Evolutionary conservation across 2,888 invertebrate genomes (phyloP).

Genomic region (Ommatoiulus sabulosus): DNA sequence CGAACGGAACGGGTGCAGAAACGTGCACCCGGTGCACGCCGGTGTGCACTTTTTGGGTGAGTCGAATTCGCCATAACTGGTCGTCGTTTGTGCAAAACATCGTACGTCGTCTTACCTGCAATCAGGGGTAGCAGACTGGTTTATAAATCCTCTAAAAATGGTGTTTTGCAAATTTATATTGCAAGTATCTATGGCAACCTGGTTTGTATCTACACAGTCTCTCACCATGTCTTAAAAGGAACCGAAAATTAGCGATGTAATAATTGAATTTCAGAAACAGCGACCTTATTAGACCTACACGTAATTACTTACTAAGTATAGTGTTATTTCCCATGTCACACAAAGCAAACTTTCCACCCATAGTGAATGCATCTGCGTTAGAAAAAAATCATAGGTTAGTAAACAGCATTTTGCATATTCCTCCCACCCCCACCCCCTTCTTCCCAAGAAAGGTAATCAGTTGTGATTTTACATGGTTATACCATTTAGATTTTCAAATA

Average conservation of each 20-base stretch:
- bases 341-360: constrained; percentile 1
- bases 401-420: too few relatives aligned
- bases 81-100: too few relatives aligned
- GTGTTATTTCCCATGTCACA: background rate
- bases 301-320: background rate
- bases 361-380: background rate
- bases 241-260: background rate
- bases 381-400: background rate
- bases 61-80: too few relatives aligned
- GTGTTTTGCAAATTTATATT: background rate
- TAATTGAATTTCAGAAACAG: background rate
- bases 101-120: background rate
- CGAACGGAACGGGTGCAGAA: too few relatives aligned
- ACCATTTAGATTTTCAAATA: too few relatives aligned
- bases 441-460: too few relatives aligned
- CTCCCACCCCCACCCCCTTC: too few relatives aligned
- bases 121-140: background rate
- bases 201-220: background rate
- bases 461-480: too few relatives aligned
- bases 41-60: too few relatives aligned
- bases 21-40: too few relatives aligned
- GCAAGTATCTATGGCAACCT: background rate
- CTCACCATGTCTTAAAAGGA: background rate
- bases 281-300: background rate
- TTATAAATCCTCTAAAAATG: background rate